A percentile compares a stretch with the other conserved stretches of the same genome.
Evolutionary conservation across 2,888 invertebrate genomes (phyloP).

Genomic region (Drosophila sordidula): DNA sequence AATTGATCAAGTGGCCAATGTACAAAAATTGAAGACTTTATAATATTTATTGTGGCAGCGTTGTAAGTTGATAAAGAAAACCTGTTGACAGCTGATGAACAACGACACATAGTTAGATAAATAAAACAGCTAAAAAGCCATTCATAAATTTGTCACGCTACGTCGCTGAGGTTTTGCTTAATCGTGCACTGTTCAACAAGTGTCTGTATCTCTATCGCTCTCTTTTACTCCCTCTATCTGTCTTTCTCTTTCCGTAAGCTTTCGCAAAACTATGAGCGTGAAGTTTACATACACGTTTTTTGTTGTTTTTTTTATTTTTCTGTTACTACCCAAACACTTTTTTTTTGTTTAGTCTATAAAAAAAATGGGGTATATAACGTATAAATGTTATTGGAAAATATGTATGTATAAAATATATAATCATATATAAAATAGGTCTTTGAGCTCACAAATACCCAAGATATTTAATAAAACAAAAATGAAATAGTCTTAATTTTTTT

Average conservation of each 20-base stretch:
- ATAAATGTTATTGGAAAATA: too few relatives aligned
- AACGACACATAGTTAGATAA: conserved; percentile 14
- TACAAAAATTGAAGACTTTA: conserved; percentile 8
- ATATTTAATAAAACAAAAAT: too few relatives aligned
- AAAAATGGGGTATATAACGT: not conserved
- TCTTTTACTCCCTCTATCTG: not conserved
- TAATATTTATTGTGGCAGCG: conserved; percentile 42
- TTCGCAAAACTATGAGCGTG: conserved; percentile 25
- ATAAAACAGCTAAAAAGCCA: conserved; percentile 15
- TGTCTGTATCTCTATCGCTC: not conserved
- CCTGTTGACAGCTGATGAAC: conserved; percentile 42
- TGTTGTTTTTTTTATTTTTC: not conserved
- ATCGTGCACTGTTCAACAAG: not conserved
- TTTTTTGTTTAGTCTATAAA: conserved; percentile 4
- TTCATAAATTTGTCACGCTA: conserved; percentile 49
- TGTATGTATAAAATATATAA: not conserved
- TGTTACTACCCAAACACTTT: conserved; percentile 7
- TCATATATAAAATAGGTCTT: not conserved
- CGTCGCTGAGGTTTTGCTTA: conserved; percentile 10
- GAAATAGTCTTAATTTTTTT: too few relatives aligned
- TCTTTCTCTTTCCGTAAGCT: conserved; percentile 14
- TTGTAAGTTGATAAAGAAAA: conserved; percentile 49
- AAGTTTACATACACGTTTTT: conserved; percentile 28
- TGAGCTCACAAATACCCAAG: too few relatives aligned
- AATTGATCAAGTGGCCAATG: conserved; percentile 45